phyloP scores from a whole-genome alignment of 1,140 invertebrate species.

The Oncopeltus fasciatus region DNA sequence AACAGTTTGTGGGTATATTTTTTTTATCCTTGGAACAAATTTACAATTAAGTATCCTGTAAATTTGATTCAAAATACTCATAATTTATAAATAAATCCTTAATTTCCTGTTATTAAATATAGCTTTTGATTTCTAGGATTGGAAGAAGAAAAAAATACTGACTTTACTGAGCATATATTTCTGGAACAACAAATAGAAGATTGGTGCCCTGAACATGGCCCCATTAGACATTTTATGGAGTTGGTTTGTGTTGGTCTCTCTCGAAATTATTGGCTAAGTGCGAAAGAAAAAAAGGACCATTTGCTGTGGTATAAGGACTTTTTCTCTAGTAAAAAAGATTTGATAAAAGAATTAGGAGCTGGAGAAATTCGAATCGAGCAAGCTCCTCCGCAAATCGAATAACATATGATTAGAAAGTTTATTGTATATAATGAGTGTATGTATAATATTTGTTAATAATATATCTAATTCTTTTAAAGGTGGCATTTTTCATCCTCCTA shows the following conservation, averaged over 20 bases:
- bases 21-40: no score
- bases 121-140: slow-evolving; percentile 38
- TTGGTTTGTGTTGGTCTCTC: slow-evolving; percentile 84
- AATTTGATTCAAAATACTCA: no score
- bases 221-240: slow-evolving; percentile 93
- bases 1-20: no score
- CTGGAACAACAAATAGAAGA: slow-evolving; percentile 67
- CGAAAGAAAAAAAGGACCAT: slow-evolving; percentile 61
- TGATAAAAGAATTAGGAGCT: slow-evolving; percentile 50
- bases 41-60: no score
- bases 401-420: no score
- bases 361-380: no score
- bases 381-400: no score
- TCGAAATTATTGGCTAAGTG: slow-evolving; percentile 83
- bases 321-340: slow-evolving; percentile 63
- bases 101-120: neutral
- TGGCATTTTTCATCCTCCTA: no score
- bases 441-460: no score
- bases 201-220: slow-evolving; percentile 80
- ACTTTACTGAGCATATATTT: slow-evolving; percentile 88
- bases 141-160: slow-evolving; percentile 59
- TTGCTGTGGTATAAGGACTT: slow-evolving; percentile 87
- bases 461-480: no score
- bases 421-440: no score
- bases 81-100: no score